Evolutionary conservation across 2,113 vertebrate species (phyloP).

Genomic region (Nothocercus julius): DNA sequence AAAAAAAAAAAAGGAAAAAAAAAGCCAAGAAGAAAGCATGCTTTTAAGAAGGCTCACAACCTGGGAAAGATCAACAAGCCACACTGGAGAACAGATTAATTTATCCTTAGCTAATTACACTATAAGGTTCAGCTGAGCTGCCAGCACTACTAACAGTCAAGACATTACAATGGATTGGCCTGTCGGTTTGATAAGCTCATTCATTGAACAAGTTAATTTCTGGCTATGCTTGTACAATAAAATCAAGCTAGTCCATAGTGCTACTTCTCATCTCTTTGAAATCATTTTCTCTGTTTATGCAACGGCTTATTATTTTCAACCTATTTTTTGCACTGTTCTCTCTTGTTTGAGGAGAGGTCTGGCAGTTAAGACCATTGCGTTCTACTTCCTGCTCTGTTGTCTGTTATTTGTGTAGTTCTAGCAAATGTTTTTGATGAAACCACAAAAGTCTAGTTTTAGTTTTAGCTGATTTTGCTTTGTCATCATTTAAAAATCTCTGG

Average conservation of each 20-base stretch:
- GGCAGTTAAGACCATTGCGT: neutral
- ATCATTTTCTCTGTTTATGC: neutral
- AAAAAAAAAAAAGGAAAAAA: no score
- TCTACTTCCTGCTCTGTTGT: neutral
- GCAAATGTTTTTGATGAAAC: neutral
- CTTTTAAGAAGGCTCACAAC: neutral
- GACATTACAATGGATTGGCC: slow-evolving; percentile 41
- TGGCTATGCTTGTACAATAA: slow-evolving; percentile 20
- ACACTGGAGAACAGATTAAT: slow-evolving; percentile 54
- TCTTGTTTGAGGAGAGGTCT: neutral
- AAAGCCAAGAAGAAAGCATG: neutral
- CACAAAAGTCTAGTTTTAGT: no score
- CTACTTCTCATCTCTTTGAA: slow-evolving; percentile 18
- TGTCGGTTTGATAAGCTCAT: slow-evolving; percentile 42
- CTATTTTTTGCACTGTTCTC: neutral
- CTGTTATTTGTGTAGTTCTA: slow-evolving; percentile 1
- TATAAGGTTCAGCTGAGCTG: slow-evolving; percentile 40
- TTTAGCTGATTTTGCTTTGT: neutral
- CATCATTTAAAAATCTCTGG: neutral
- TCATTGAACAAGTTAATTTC: slow-evolving; percentile 33
- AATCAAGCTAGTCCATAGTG: neutral
- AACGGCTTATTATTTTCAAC: slow-evolving; percentile 38
- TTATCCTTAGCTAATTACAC: slow-evolving; percentile 61
- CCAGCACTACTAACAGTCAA: slow-evolving; percentile 51
- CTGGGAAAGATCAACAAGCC: slow-evolving; percentile 10